Percentiles rank a stretch among this genome's conserved stretches.
phyloP scores from a whole-genome alignment of 2,797 vertebrate genomes.

The Mionectes olivaceus region DNA sequence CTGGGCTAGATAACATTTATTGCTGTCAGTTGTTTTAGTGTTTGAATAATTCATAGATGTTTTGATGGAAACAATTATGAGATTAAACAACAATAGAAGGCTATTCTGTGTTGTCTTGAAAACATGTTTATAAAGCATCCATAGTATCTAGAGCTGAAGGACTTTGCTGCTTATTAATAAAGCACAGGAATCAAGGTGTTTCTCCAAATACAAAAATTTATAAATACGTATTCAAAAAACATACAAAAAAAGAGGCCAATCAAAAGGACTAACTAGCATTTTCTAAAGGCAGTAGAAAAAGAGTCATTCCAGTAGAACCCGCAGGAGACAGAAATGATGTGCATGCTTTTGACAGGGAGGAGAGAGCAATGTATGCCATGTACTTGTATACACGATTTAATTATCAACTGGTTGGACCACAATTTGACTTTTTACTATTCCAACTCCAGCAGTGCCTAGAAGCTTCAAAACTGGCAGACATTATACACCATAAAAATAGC shows the following conservation, averaged over 20 bases:
- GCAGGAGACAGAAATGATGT: not conserved
- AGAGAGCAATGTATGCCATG: not conserved
- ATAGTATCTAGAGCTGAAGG: not conserved
- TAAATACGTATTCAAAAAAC: not conserved
- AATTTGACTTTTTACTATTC: not conserved
- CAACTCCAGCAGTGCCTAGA: not conserved
- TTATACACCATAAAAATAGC: not conserved
- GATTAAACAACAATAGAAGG: not conserved
- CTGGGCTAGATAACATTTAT: not conserved
- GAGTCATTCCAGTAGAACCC: not conserved
- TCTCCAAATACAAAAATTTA: not conserved
- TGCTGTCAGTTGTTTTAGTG: not conserved
- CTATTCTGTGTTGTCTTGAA: not conserved
- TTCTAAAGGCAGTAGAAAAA: not conserved
- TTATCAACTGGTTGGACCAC: not conserved
- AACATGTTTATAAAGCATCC: not conserved
- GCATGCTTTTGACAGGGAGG: not conserved
- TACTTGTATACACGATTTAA: not conserved
- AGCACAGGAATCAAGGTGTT: not conserved
- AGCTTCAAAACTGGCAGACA: not conserved
- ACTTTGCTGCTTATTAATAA: not conserved
- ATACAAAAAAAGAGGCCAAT: not conserved
- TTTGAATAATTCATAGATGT: constrained; percentile 29
- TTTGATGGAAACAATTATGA: constrained; percentile 29
- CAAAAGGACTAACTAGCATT: not conserved